A percentile compares a stretch with the other conserved stretches of the same genome.
These are phyloP conservation scores for Ceuthmochares aereus DNA, from an alignment of 2,113 vertebrate genomes.

Conservation along the genomic window DNA sequence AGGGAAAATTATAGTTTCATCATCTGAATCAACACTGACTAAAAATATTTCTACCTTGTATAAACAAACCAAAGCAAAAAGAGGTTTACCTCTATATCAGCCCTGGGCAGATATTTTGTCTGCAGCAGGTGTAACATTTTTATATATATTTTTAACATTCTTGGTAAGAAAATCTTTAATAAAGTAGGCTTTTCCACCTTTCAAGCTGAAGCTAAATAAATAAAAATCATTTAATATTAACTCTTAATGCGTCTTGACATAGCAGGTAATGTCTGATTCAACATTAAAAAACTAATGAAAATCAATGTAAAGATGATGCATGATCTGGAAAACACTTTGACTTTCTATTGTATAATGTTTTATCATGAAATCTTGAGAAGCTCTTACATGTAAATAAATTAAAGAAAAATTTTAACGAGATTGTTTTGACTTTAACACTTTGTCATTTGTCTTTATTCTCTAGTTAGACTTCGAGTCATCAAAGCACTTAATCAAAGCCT, in stretches of 20 bases:
- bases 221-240: slow-evolving; percentile 32
- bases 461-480: not conserved
- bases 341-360: not conserved
- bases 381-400: not conserved
- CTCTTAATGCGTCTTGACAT: slow-evolving; percentile 34
- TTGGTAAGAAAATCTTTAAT: not conserved
- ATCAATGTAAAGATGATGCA: slow-evolving; percentile 15
- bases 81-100: not conserved
- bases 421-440: not conserved
- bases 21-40: not conserved
- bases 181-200: not conserved
- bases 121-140: not conserved
- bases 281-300: slow-evolving; percentile 38
- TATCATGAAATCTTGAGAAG: not conserved
- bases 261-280: slow-evolving; percentile 12
- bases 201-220: slow-evolving; percentile 34
- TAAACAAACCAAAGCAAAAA: not conserved
- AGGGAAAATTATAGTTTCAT: not conserved
- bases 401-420: not conserved
- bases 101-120: not conserved
- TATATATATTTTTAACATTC: not conserved
- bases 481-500: not conserved
- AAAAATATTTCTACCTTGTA: not conserved
- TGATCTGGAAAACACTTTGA: slow-evolving; percentile 15
- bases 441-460: not conserved